A percentile compares a stretch with the other conserved stretches of the same genome.
These are phyloP conservation scores for Masticophis lateralis DNA, from an alignment of 2,797 vertebrate genomes.

Conservation along the genomic window DNA sequence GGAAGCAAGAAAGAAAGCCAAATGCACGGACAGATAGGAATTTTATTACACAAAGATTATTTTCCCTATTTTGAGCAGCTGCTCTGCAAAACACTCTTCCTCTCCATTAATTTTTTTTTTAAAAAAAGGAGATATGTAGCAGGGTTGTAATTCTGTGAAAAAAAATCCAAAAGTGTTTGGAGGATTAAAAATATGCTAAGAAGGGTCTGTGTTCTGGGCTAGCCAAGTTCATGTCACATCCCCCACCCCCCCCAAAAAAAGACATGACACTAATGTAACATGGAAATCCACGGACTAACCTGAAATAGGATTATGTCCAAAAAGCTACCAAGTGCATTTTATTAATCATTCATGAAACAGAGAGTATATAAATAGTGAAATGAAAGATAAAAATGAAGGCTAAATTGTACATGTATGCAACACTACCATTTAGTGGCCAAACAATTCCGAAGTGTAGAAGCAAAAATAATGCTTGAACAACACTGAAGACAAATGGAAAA, in stretches of 20 bases:
- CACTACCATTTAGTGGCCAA: background rate
- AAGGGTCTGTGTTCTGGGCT: background rate
- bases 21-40: conserved; percentile 25
- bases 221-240: background rate
- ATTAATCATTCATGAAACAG: background rate
- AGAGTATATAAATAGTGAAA: fast-evolving
- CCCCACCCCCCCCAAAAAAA: fast-evolving
- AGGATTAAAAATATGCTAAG: background rate
- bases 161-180: background rate
- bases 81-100: background rate
- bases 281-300: background rate
- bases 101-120: background rate
- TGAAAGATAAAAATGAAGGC: background rate
- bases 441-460: background rate
- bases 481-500: background rate
- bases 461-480: background rate
- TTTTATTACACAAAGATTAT: conserved; percentile 17
- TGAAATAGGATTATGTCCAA: background rate
- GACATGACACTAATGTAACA: background rate
- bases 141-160: background rate
- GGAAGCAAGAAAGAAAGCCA: conserved; percentile 15
- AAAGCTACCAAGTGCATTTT: background rate
- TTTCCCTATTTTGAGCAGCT: conserved; percentile 1
- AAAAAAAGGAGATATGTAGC: background rate
- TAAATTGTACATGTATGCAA: background rate